Conservation (phyloP, 2,888 invertebrate genomes). For the Parasteatoda lunata region DNA sequence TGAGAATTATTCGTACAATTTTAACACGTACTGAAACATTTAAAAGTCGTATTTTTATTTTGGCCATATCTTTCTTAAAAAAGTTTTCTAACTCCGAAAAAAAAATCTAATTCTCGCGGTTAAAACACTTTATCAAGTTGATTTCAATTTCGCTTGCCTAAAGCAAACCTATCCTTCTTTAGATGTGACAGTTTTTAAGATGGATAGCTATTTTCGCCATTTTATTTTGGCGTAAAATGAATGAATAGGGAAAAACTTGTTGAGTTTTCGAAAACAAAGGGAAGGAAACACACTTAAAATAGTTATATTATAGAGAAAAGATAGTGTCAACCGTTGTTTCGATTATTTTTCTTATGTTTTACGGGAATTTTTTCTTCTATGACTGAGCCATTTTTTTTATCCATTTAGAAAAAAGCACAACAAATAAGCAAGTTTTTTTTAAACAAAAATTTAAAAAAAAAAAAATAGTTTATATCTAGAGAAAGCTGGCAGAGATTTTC, state of each 20-base stretch:
- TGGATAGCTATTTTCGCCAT: background rate
- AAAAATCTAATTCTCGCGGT: background rate
- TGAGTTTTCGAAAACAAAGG: background rate
- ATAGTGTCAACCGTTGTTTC: too few species aligned
- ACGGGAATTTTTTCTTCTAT: too few species aligned
- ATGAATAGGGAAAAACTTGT: background rate
- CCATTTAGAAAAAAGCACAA: too few species aligned
- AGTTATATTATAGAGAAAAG: too few species aligned
- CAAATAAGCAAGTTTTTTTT: too few species aligned
- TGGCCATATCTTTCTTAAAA: background rate
- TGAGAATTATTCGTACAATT: too few species aligned
- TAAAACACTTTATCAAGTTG: background rate
- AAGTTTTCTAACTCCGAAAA: background rate
- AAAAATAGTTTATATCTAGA: too few species aligned
- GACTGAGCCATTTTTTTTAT: too few species aligned
- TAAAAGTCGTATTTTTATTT: background rate
- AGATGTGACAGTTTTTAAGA: background rate
- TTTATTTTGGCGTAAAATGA: background rate
- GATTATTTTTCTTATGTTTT: too few species aligned
- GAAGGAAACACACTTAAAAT: too few species aligned
- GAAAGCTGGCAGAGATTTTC: too few species aligned
- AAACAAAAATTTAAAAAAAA: too few species aligned
- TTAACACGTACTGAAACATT: background rate
- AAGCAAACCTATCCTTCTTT: background rate
- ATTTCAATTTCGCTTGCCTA: conserved; percentile 2